Evolutionary conservation across 1,140 invertebrate genomes (phyloP).

Genomic region (Psix sp.): DNA sequence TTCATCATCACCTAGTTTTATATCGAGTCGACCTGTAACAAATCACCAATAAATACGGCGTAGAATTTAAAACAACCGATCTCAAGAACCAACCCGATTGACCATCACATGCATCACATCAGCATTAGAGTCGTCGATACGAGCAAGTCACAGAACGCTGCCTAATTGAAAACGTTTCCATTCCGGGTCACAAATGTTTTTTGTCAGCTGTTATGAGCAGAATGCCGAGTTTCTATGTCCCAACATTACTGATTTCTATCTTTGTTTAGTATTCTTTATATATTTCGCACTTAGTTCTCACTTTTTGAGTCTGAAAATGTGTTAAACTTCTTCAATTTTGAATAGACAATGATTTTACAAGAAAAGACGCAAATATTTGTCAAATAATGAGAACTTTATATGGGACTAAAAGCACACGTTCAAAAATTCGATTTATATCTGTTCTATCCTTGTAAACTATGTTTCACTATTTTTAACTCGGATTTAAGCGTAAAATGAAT

Average conservation of each 20-base stretch:
- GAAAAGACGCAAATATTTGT: too few relatives aligned
- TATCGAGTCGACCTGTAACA: slow-evolving; percentile 6
- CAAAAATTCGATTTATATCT: too few relatives aligned
- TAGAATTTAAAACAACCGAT: background rate
- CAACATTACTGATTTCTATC: background rate
- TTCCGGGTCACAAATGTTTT: too few relatives aligned
- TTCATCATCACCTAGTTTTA: slow-evolving; percentile 16
- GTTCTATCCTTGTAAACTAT: too few relatives aligned
- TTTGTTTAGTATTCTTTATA: background rate
- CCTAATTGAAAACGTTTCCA: slow-evolving; percentile 55
- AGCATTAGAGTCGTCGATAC: slow-evolving; percentile 13
- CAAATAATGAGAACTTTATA: too few relatives aligned
- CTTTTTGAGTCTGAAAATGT: too few relatives aligned
- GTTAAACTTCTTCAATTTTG: too few relatives aligned
- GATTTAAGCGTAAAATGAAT: too few relatives aligned
- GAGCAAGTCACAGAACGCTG: slow-evolving; percentile 44
- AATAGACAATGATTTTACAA: too few relatives aligned
- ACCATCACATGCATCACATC: slow-evolving; percentile 15
- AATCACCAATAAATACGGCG: slow-evolving; percentile 6
- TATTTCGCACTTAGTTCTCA: too few relatives aligned
- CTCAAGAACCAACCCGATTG: slow-evolving; percentile 5
- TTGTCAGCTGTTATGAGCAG: slow-evolving; percentile 43
- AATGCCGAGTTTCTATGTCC: slow-evolving; percentile 1
- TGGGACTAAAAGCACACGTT: too few relatives aligned
- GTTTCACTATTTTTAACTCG: too few relatives aligned